Conservation (phyloP, 2,113 vertebrate genomes). For the Galeopterus variegatus region DNA sequence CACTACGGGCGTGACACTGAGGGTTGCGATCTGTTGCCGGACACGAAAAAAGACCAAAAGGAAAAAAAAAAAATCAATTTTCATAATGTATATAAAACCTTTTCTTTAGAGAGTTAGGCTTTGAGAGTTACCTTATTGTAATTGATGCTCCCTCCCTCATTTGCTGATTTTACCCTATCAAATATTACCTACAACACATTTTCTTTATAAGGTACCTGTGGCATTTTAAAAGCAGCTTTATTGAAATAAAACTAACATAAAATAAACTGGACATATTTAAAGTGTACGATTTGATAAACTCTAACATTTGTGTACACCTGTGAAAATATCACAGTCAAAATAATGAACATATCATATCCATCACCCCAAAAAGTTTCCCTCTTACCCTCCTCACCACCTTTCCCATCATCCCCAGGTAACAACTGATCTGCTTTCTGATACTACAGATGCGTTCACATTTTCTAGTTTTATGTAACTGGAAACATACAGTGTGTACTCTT, state of each 20-base stretch:
- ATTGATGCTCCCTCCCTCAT: neutral
- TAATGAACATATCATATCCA: neutral
- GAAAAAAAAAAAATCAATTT: too few species aligned
- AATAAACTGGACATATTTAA: conserved; percentile 6
- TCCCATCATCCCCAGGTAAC: neutral
- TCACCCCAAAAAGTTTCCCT: neutral
- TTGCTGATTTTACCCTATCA: neutral
- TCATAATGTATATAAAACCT: neutral
- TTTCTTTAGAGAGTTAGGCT: neutral
- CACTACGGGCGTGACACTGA: too few species aligned
- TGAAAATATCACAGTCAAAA: conserved; percentile 47
- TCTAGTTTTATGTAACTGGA: neutral
- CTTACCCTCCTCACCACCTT: neutral
- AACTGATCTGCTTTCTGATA: neutral
- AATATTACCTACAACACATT: neutral
- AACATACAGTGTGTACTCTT: neutral
- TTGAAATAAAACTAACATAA: conserved; percentile 25
- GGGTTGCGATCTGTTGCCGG: too few species aligned
- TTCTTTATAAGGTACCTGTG: neutral
- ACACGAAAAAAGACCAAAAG: too few species aligned
- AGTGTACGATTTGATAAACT: neutral
- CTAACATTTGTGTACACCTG: conserved; percentile 38
- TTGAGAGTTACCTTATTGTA: conserved; percentile 10
- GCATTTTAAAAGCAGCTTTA: conserved; percentile 47
- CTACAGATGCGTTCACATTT: neutral